Evolutionary conservation across 2,888 invertebrate genomes (phyloP).

Genomic region (Pammene fasciana): DNA sequence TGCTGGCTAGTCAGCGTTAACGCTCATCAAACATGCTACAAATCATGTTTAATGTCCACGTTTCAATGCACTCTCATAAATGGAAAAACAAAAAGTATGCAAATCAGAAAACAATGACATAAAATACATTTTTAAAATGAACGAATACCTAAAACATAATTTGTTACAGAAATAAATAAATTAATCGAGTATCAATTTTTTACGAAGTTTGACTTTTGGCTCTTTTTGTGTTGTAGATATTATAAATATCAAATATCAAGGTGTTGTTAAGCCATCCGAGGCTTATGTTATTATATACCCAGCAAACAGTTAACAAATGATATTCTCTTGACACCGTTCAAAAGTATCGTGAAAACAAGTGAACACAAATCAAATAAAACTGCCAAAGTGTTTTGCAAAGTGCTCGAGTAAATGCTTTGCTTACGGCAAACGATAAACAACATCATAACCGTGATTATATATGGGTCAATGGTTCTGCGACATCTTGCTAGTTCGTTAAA

Average conservation of each 20-base stretch:
- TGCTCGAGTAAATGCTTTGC: constrained; percentile 60
- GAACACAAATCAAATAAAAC: constrained; percentile 52
- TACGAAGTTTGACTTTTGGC: too few species aligned
- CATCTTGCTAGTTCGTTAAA: constrained; percentile 78
- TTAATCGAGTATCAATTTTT: too few species aligned
- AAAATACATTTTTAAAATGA: too few species aligned
- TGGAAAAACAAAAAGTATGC: not conserved
- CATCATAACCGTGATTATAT: constrained; percentile 70
- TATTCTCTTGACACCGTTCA: too few species aligned
- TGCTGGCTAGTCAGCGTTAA: constrained; percentile 1
- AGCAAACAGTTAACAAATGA: too few species aligned
- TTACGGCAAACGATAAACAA: constrained; percentile 64
- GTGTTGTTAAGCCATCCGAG: too few species aligned
- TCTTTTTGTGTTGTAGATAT: too few species aligned
- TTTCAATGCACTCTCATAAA: not conserved
- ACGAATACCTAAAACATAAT: too few species aligned
- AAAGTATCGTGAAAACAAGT: constrained; percentile 33
- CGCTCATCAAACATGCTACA: not conserved
- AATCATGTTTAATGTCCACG: not conserved
- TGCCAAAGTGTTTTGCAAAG: constrained; percentile 43
- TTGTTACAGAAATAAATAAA: too few species aligned
- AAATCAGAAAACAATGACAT: not conserved
- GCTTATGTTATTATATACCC: too few species aligned
- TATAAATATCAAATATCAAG: too few species aligned
- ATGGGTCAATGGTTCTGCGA: constrained; percentile 72